Conservation (phyloP, 2,113 vertebrate genomes). For the Egretta garzetta region DNA sequence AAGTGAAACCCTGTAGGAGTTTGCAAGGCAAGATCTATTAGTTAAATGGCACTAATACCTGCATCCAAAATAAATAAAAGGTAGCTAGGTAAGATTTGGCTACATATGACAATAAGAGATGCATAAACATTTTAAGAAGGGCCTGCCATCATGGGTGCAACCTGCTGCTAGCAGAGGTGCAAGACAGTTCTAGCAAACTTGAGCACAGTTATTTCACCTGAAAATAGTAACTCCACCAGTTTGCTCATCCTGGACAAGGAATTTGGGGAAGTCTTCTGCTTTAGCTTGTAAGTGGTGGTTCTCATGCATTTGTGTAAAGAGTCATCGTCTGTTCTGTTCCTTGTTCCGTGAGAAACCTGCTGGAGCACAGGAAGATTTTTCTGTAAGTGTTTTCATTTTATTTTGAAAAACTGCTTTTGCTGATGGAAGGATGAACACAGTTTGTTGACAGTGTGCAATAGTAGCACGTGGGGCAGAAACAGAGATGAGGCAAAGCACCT, state of each 20-base stretch:
- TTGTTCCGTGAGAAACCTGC: not conserved
- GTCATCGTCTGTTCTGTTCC: not conserved
- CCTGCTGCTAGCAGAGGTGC: not conserved
- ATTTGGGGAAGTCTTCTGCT: not conserved
- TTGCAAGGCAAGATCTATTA: not conserved
- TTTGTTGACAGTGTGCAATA: not conserved
- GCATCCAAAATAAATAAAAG: not conserved
- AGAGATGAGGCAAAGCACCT: not conserved
- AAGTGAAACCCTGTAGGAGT: not conserved
- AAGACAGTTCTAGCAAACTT: not conserved
- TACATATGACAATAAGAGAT: not conserved
- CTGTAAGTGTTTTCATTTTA: not conserved
- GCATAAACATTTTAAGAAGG: not conserved
- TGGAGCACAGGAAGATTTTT: not conserved
- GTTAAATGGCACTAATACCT: not conserved
- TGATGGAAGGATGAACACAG: not conserved
- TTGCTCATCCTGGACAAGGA: not conserved
- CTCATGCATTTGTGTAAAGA: not conserved
- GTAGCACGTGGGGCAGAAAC: rapidly evolving
- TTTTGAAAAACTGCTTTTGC: not conserved
- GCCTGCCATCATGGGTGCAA: not conserved
- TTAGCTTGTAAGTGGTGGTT: not conserved
- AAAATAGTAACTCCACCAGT: not conserved
- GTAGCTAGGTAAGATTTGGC: not conserved
- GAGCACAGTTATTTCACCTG: not conserved